phyloP scores from a whole-genome alignment of 1,140 invertebrate species.

The Brachionus plicatilis region DNA sequence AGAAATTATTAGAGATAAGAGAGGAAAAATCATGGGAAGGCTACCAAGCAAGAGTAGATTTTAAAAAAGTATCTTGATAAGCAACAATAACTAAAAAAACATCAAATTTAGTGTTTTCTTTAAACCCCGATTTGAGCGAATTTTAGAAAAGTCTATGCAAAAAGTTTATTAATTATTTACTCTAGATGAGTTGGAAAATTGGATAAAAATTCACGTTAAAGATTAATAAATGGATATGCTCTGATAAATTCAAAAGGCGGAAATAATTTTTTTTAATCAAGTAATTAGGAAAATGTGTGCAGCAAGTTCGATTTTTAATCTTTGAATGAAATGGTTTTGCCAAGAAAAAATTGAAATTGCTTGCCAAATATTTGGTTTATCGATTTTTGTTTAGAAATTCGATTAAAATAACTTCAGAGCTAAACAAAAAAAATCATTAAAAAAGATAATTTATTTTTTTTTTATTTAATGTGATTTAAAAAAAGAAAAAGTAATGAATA shows the following conservation, averaged over 20 bases:
- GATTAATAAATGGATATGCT: neutral
- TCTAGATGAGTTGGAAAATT: neutral
- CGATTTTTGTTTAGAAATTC: neutral
- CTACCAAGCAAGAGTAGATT: neutral
- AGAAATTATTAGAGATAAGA: neutral
- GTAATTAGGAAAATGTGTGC: neutral
- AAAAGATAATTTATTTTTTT: neutral
- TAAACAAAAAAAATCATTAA: neutral
- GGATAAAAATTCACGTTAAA: neutral
- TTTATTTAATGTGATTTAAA: neutral
- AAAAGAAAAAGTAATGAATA: neutral
- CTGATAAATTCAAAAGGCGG: neutral
- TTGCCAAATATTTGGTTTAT: neutral
- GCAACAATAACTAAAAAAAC: neutral
- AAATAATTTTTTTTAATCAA: neutral
- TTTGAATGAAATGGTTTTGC: neutral
- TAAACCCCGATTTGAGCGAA: neutral
- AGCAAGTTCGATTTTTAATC: neutral
- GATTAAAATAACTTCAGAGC: neutral
- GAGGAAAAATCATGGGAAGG: neutral
- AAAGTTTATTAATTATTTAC: neutral
- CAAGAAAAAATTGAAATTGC: neutral
- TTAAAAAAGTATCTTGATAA: neutral
- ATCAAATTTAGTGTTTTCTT: neutral
- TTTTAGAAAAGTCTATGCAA: neutral